These are phyloP conservation scores for Nycticebus coucang DNA, from an alignment of 2,113 vertebrate species.

Conservation along the genomic window DNA sequence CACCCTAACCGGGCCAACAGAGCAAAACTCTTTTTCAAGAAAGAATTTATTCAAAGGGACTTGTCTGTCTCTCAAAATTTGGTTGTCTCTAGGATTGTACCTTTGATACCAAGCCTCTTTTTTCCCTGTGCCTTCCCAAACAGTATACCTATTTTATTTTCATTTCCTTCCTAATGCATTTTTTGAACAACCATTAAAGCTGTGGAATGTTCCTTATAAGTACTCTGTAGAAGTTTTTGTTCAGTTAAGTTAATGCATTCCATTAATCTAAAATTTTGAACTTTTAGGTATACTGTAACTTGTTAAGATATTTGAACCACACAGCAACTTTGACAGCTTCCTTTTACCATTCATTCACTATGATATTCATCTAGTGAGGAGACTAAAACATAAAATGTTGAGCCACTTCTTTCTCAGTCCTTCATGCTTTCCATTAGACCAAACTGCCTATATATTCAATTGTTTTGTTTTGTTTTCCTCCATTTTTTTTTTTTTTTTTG, in stretches of 20 bases:
- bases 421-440: neutral
- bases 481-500: no score
- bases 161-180: neutral
- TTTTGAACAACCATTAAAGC: constrained; percentile 35
- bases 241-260: neutral
- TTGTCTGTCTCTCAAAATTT: constrained; percentile 11
- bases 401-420: constrained; percentile 1
- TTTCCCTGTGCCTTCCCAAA: neutral
- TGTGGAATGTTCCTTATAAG: constrained; percentile 5
- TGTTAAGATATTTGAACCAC: neutral
- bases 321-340: neutral
- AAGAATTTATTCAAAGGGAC: neutral
- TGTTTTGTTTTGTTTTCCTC: no score
- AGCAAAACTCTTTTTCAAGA: neutral
- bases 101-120: neutral
- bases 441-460: neutral
- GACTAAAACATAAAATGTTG: neutral
- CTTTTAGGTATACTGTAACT: neutral
- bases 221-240: constrained; percentile 8
- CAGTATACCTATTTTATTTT: constrained; percentile 23
- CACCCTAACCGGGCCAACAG: neutral
- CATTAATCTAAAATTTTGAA: constrained; percentile 11
- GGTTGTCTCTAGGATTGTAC: neutral
- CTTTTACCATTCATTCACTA: constrained; percentile 2
- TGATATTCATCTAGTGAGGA: constrained; percentile 3